Base-by-base conservation (phyloP, 2,113 vertebrate species). In the Rhegmatorhina hoffmannsi region DNA sequence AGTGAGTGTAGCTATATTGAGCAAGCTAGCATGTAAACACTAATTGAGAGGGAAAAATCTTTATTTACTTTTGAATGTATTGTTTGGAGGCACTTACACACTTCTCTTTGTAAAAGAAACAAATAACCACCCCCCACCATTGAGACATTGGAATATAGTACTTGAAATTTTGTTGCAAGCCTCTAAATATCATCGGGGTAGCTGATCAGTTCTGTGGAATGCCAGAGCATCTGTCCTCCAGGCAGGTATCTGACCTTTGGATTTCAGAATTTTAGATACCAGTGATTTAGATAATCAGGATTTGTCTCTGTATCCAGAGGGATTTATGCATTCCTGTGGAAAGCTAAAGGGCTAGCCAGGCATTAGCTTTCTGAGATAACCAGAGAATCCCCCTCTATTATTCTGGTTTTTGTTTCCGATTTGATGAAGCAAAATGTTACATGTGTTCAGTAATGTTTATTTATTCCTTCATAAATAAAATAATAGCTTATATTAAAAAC, bases 1-100 rank as follows among this genome's bases (percentile, higher is more conserved):
- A 87, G 19, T 40, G 52, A 79, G 17, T n/a, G 13, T 52, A 72
- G 67, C 58, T 76, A 2, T 69, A 90, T 79, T 69, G 92, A 93
- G 31, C 82, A 85, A 76, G 55, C 58, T 66, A 40, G 52, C 40
- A n/a, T 72, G 66, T 68, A 66, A 70, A 50, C 6, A 4, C 62
- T 94, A 95, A 94, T 87, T 91, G 90, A 75, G 62, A 79, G 38
- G 58, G 78, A 91, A 92, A 95, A 87, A 91, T 95, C 93, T 93
- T 90, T 95, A 85, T 82, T 87, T 89, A 50, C 69, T 68, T 87
- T 44, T 53, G 36, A 79, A 16, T 69, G 24, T 76, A 9, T 53
- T 92, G 25, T 93, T 95, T 87, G 60, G 33, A 90, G 60, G 36
- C 82, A 79, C n/a, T 72, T 72, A 9, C 0, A n/a, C 28, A 3